phyloP scores from a whole-genome alignment of 2,113 vertebrate species.

The Thymallus thymallus region DNA sequence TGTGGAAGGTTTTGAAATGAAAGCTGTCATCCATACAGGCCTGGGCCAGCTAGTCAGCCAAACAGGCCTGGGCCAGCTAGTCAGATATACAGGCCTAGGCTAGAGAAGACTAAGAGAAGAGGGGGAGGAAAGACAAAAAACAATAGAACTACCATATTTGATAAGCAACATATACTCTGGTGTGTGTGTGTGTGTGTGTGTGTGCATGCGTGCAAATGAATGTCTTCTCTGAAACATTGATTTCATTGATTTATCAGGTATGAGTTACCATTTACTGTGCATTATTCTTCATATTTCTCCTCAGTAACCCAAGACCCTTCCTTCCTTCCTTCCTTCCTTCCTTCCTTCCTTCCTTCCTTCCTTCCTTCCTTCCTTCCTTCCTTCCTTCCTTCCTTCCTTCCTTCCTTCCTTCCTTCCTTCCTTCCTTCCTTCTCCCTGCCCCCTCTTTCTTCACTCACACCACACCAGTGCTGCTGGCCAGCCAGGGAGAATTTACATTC shows the following conservation, averaged over 20 bases:
- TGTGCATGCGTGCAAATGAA: too few species aligned
- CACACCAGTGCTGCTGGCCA: slow-evolving; percentile 19
- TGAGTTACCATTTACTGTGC: slow-evolving; percentile 32
- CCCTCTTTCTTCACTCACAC: slow-evolving; percentile 10
- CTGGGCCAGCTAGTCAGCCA: slow-evolving; percentile 32
- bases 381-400: neutral
- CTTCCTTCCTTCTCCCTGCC: slow-evolving; percentile 10
- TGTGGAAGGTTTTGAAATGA: slow-evolving; percentile 54
- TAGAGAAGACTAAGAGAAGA: neutral
- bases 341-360: neutral
- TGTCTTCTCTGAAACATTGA: too few species aligned
- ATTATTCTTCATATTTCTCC: neutral
- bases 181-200: slow-evolving; percentile 54
- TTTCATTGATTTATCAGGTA: neutral
- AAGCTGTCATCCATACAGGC: slow-evolving; percentile 53
- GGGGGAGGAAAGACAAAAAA: slow-evolving; percentile 51
- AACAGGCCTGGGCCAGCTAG: too few species aligned
- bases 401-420: neutral
- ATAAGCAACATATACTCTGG: slow-evolving; percentile 85
- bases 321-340: neutral
- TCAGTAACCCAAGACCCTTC: slow-evolving; percentile 26
- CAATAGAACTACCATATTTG: slow-evolving; percentile 70
- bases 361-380: neutral
- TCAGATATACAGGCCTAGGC: too few species aligned
- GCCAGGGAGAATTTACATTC: slow-evolving; percentile 67